Conservation (phyloP, 2,113 vertebrate genomes). For the Apeltes quadracus region DNA sequence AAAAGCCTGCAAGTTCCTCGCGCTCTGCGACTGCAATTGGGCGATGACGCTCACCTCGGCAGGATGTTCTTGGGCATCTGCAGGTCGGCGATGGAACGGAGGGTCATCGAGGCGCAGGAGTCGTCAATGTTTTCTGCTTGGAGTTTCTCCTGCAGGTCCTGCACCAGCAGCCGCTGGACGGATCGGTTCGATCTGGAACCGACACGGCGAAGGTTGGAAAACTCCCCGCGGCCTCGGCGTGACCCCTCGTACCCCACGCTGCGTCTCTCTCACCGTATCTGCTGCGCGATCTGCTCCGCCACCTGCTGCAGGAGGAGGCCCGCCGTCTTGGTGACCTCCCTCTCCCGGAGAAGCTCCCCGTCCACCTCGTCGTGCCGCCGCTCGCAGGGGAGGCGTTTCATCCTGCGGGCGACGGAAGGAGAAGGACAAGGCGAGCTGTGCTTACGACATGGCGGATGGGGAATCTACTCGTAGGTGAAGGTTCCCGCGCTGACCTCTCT, state of each 20-base stretch:
- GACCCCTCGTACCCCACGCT: no score
- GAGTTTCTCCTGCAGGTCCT: constrained; percentile 89
- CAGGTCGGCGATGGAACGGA: constrained; percentile 69
- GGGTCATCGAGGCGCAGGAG: constrained; percentile 85
- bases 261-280: constrained; percentile 84
- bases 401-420: constrained; percentile 70
- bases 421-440: neutral
- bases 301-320: constrained; percentile 81
- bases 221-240: neutral
- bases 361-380: constrained; percentile 85
- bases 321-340: constrained; percentile 78
- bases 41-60: no score
- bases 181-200: constrained; percentile 85
- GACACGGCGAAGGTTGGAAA: neutral
- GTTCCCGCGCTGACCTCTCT: constrained; percentile 81
- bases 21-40: no score
- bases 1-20: no score
- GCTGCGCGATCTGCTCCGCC: constrained; percentile 85
- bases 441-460: no score
- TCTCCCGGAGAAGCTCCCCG: constrained; percentile 87
- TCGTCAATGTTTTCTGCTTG: constrained; percentile 85
- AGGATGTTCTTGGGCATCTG: constrained; percentile 11
- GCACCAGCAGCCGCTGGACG: constrained; percentile 86
- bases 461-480: no score
- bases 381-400: constrained; percentile 82